Conservation (phyloP, 2,113 vertebrate species). For the Galemys pyrenaicus region DNA sequence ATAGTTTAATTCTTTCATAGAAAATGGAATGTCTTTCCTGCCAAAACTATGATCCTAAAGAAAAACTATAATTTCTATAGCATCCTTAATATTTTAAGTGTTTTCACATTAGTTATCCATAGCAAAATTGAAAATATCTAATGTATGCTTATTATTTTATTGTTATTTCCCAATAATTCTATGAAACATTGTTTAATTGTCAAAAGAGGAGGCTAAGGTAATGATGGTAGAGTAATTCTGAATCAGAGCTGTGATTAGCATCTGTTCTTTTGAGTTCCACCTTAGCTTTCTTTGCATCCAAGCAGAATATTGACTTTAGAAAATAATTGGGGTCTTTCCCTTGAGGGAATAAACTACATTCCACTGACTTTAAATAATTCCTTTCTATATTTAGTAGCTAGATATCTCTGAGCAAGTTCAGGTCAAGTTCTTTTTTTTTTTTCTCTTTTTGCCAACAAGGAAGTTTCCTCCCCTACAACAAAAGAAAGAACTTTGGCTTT, state of each 20-base stretch:
- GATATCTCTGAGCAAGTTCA: conserved; percentile 43
- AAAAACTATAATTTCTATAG: conserved; percentile 49
- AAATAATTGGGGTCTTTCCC: conserved; percentile 65
- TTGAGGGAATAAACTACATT: conserved; percentile 7
- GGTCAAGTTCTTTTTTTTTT: conserved; percentile 16
- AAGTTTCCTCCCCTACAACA: conserved; percentile 50
- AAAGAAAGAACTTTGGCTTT: conserved; percentile 13
- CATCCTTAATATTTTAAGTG: neutral
- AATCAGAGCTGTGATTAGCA: neutral
- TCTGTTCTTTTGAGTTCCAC: neutral
- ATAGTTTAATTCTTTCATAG: conserved; percentile 31
- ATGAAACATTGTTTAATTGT: neutral
- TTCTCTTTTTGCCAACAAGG: conserved; percentile 30
- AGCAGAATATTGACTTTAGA: conserved; percentile 19
- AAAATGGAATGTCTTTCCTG: conserved; percentile 69
- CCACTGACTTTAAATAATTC: conserved; percentile 57
- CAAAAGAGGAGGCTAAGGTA: neutral
- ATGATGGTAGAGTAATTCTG: neutral
- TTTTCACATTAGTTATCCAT: neutral
- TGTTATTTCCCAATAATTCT: conserved; percentile 1
- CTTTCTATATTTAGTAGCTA: conserved; percentile 50
- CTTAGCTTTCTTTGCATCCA: conserved; percentile 21
- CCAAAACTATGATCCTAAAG: conserved; percentile 74
- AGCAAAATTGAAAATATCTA: neutral
- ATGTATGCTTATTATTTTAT: neutral